phyloP scores from a whole-genome alignment of 2,888 invertebrate genomes.

The Trissoscelio sp. region DNA sequence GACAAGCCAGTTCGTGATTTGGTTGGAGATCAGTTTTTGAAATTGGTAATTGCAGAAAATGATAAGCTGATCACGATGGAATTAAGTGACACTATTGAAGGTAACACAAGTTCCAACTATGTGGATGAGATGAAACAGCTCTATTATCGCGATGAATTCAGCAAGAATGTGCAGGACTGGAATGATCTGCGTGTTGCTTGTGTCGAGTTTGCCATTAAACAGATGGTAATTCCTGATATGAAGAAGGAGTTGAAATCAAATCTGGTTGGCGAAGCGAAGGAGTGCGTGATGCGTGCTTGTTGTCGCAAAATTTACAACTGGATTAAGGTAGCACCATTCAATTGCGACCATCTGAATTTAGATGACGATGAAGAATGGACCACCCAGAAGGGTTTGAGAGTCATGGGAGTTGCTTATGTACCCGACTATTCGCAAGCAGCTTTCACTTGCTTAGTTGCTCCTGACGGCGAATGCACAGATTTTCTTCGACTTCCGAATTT shows the following conservation, averaged over 20 bases:
- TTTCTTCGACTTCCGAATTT: constrained; percentile 94
- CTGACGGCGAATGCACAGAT: constrained; percentile 96
- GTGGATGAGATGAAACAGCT: constrained; percentile 95
- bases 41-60: constrained; percentile 91
- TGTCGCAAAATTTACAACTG: constrained; percentile 94
- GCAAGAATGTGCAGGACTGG: constrained; percentile 97
- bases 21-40: constrained; percentile 94
- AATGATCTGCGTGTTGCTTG: constrained; percentile 94
- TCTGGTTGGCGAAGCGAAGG: constrained; percentile 93
- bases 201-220: constrained; percentile 93
- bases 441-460: constrained; percentile 93
- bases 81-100: constrained; percentile 91
- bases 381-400: constrained; percentile 91
- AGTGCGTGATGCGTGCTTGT: constrained; percentile 92
- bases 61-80: constrained; percentile 91
- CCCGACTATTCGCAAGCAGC: constrained; percentile 93
- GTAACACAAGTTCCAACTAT: constrained; percentile 90
- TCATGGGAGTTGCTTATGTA: constrained; percentile 94
- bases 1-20: constrained; percentile 96
- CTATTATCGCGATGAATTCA: constrained; percentile 96
- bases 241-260: constrained; percentile 92
- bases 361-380: constrained; percentile 97
- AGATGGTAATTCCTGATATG: constrained; percentile 95
- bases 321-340: constrained; percentile 95
- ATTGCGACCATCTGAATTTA: constrained; percentile 87